phyloP scores from a whole-genome alignment of 1,140 invertebrate genomes.

The Drosophila mauritiana region DNA sequence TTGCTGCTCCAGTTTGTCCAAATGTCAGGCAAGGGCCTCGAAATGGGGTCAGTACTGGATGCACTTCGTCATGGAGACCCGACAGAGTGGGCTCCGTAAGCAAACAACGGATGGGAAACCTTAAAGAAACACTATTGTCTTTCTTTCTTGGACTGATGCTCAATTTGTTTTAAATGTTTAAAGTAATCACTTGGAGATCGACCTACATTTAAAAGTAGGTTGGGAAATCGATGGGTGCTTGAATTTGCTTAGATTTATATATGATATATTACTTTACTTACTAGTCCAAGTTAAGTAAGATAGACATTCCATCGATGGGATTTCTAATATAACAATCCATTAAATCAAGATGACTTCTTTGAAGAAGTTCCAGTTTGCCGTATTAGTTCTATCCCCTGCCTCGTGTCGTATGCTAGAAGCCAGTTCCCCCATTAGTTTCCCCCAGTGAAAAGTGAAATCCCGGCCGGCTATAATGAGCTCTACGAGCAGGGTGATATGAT shows the following conservation, averaged over 20 bases:
- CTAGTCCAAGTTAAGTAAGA: too few species aligned
- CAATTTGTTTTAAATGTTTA: neutral
- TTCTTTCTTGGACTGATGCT: neutral
- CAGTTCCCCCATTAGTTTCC: slow-evolving; percentile 9
- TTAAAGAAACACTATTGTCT: neutral
- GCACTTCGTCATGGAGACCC: slow-evolving; percentile 28
- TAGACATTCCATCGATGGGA: too few species aligned
- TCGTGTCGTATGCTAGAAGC: too few species aligned
- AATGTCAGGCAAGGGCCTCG: slow-evolving; percentile 53
- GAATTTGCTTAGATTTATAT: neutral
- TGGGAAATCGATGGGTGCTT: neutral
- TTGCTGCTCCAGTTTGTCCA: slow-evolving; percentile 56
- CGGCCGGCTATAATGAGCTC: slow-evolving; percentile 12
- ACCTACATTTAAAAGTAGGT: neutral
- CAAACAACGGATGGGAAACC: slow-evolving; percentile 26
- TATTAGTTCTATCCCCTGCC: neutral
- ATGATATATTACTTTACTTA: too few species aligned
- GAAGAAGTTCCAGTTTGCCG: too few species aligned
- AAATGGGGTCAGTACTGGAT: slow-evolving; percentile 22
- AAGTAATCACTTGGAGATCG: neutral
- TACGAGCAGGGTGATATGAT: slow-evolving; percentile 24
- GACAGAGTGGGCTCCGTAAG: slow-evolving; percentile 9
- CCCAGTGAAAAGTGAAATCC: slow-evolving; percentile 61
- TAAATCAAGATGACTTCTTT: too few species aligned
- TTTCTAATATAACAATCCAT: too few species aligned